Conservation (phyloP, 2,797 vertebrate genomes). For the Pseudomugil tenellus region DNA sequence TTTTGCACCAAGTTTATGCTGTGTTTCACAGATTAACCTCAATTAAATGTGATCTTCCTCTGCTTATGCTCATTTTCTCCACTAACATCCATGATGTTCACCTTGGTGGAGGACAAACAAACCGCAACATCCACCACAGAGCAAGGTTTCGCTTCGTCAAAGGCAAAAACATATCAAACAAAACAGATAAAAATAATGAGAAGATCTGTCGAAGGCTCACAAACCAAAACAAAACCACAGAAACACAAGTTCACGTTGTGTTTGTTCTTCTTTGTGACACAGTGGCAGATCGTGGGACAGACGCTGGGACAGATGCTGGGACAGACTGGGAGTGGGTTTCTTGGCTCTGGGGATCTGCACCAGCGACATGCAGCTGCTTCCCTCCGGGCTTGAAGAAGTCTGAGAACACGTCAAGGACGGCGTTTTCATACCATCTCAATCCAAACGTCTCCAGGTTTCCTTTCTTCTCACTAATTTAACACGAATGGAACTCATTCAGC, state of each 20-base stretch:
- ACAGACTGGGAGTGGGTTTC: constrained; percentile 52
- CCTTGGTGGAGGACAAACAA: no score
- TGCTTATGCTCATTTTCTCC: no score
- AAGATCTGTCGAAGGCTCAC: constrained; percentile 22
- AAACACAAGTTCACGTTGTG: neutral
- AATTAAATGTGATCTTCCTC: no score
- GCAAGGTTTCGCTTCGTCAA: neutral
- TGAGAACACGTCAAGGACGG: neutral
- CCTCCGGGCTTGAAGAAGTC: constrained; percentile 10
- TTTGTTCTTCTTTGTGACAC: constrained; percentile 10
- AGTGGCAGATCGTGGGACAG: constrained; percentile 30
- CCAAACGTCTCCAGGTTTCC: no score
- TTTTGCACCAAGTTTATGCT: no score
- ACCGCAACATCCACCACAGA: no score
- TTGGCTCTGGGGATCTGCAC: constrained; percentile 19
- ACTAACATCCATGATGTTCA: no score
- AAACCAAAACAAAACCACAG: constrained; percentile 1
- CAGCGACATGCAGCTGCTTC: constrained; percentile 28
- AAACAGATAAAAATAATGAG: constrained; percentile 25
- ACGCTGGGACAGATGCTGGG: no score
- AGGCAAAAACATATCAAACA: neutral
- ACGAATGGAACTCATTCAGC: no score
- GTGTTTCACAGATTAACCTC: no score
- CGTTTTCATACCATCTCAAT: neutral
- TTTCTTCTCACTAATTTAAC: no score